Conservation (phyloP, 1,140 invertebrate species). For the Dermatophagoides farinae region DNA sequence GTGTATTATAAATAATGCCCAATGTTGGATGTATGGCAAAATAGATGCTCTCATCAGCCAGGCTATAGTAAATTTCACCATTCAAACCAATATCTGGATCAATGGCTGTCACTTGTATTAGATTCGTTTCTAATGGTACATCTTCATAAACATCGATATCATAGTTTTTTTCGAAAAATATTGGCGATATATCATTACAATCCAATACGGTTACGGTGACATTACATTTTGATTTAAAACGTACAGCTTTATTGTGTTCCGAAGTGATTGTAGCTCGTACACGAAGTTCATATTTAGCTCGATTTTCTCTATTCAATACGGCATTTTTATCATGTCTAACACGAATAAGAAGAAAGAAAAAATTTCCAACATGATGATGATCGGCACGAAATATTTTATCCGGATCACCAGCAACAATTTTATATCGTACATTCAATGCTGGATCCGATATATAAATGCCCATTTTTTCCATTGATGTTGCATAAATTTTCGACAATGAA, state of each 20-base stretch:
- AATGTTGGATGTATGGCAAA: conserved; percentile 80
- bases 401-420: conserved; percentile 59
- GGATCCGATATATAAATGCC: conserved; percentile 33
- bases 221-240: conserved; percentile 23
- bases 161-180: conserved; percentile 59
- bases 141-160: conserved; percentile 71
- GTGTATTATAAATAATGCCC: conserved; percentile 62
- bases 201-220: conserved; percentile 62
- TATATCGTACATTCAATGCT: conserved; percentile 41
- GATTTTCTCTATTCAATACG: conserved; percentile 71
- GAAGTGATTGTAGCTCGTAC: conserved; percentile 42
- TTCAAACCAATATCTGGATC: conserved; percentile 84
- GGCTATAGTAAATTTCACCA: conserved; percentile 87
- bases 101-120: conserved; percentile 39
- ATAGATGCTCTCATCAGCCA: conserved; percentile 52
- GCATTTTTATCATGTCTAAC: conserved; percentile 60
- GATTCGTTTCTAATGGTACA: conserved; percentile 45
- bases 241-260: conserved; percentile 1
- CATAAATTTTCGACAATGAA: conserved; percentile 54
- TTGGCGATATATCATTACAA: conserved; percentile 71
- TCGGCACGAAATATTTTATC: conserved; percentile 83
- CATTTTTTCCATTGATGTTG: conserved; percentile 41
- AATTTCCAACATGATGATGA: conserved; percentile 56
- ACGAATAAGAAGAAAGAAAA: conserved; percentile 69
- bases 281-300: conserved; percentile 55